A percentile compares a stretch with the other conserved stretches of the same genome.
phyloP scores from a whole-genome alignment of 2,113 vertebrate species.

The Plotosus lineatus region DNA sequence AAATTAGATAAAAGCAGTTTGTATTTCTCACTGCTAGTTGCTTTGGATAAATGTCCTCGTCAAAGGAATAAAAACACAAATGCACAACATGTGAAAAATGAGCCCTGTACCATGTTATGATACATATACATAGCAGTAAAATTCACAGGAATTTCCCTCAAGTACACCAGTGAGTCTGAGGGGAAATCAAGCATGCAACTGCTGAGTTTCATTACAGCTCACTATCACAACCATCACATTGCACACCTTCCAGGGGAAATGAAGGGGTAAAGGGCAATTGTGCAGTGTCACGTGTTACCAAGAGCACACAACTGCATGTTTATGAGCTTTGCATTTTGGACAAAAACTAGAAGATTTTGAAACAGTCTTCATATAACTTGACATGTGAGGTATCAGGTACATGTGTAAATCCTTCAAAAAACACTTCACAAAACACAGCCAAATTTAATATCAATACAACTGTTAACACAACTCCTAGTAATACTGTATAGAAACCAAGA shows the following conservation, averaged over 20 bases:
- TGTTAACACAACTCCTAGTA: neutral
- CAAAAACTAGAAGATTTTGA: neutral
- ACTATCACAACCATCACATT: neutral
- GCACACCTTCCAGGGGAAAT: neutral
- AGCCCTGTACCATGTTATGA: neutral
- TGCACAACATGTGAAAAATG: neutral
- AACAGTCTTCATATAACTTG: neutral
- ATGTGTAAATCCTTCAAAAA: too few species aligned
- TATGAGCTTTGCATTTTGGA: neutral
- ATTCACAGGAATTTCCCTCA: neutral
- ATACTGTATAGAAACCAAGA: neutral
- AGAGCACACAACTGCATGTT: neutral
- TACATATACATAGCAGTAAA: neutral
- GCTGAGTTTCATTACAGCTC: slow-evolving; percentile 11
- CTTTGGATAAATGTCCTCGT: neutral
- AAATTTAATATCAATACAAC: neutral
- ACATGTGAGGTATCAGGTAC: neutral
- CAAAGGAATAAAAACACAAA: neutral
- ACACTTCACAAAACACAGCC: neutral
- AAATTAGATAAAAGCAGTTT: slow-evolving; percentile 7
- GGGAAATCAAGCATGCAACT: neutral
- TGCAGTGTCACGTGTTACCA: neutral
- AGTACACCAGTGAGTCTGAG: neutral
- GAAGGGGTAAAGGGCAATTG: slow-evolving; percentile 2
- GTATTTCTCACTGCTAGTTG: neutral